Percentiles rank a stretch among this genome's conserved stretches.
Conservation (phyloP, 2,797 vertebrate species). For the Syngnathus rostellatus region DNA sequence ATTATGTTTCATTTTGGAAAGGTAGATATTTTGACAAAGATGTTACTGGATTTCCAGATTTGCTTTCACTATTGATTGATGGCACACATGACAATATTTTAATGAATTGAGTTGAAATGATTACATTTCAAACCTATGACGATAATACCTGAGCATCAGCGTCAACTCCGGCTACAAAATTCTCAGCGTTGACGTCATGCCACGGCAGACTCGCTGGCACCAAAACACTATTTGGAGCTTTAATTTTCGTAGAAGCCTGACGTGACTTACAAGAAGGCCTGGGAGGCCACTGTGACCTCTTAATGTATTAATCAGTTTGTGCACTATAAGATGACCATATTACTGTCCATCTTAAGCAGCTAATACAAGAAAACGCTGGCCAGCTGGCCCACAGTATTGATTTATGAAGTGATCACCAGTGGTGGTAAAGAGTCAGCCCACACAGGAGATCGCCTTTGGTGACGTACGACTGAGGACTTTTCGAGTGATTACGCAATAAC, state of each 20-base stretch:
- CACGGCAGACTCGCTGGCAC: conserved; percentile 56
- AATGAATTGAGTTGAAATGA: conserved; percentile 36
- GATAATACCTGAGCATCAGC: conserved; percentile 27
- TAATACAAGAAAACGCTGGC: conserved; percentile 67
- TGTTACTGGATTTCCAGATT: conserved; percentile 14
- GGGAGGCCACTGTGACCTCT: conserved; percentile 53
- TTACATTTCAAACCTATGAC: conserved; percentile 9
- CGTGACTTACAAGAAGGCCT: conserved; percentile 62
- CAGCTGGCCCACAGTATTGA: conserved; percentile 68
- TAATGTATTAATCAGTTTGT: conserved; percentile 65
- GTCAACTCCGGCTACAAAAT: conserved; percentile 39
- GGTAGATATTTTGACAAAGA: conserved; percentile 29
- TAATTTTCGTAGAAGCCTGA: conserved; percentile 50
- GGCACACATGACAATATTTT: conserved; percentile 8
- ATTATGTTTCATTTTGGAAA: conserved; percentile 13
- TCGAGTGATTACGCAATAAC: too few relatives aligned
- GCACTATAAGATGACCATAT: conserved; percentile 64
- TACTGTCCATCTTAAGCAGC: conserved; percentile 64
- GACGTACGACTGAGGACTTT: conserved; percentile 23
- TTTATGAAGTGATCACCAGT: conserved; percentile 66
- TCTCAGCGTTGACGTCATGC: conserved; percentile 50
- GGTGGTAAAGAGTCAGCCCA: conserved; percentile 52
- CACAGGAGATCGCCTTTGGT: conserved; percentile 20
- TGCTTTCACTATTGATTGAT: conserved; percentile 26
- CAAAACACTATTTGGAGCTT: conserved; percentile 47